phyloP scores from a whole-genome alignment of 2,113 vertebrate genomes.

The Rhombomys opimus region DNA sequence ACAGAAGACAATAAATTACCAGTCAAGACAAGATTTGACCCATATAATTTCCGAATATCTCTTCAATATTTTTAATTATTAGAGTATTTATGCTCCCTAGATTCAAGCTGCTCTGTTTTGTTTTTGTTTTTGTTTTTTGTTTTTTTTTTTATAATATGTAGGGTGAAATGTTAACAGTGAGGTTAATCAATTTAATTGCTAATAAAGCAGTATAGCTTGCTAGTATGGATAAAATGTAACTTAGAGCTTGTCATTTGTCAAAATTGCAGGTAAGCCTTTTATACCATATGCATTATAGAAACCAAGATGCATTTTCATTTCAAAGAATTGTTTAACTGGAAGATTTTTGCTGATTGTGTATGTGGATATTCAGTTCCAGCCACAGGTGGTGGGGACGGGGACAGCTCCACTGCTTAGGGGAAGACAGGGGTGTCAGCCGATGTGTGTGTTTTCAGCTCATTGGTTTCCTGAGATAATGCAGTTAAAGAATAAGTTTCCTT shows the following conservation, averaged over 20 bases:
- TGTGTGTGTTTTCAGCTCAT: slow-evolving; percentile 13
- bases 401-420: background rate
- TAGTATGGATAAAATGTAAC: background rate
- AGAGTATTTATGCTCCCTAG: background rate
- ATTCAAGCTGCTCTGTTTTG: slow-evolving; percentile 21
- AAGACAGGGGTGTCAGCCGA: background rate
- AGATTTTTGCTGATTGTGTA: background rate
- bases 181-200: slow-evolving; percentile 53
- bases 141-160: background rate
- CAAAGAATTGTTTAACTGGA: slow-evolving; percentile 3
- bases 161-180: background rate
- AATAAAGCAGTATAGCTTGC: background rate
- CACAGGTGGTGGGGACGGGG: background rate
- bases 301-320: slow-evolving; percentile 57
- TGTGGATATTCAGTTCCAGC: background rate
- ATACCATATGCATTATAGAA: background rate
- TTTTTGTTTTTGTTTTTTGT: too few relatives aligned
- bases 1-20: background rate
- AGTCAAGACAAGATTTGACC: slow-evolving; percentile 13
- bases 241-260: background rate
- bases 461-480: slow-evolving; percentile 32
- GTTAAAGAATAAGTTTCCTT: slow-evolving; percentile 30
- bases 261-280: slow-evolving; percentile 50
- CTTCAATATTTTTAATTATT: background rate
- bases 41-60: slow-evolving; percentile 20